Conservation (phyloP, 2,888 invertebrate genomes). For the Pandemis cinnamomeana region DNA sequence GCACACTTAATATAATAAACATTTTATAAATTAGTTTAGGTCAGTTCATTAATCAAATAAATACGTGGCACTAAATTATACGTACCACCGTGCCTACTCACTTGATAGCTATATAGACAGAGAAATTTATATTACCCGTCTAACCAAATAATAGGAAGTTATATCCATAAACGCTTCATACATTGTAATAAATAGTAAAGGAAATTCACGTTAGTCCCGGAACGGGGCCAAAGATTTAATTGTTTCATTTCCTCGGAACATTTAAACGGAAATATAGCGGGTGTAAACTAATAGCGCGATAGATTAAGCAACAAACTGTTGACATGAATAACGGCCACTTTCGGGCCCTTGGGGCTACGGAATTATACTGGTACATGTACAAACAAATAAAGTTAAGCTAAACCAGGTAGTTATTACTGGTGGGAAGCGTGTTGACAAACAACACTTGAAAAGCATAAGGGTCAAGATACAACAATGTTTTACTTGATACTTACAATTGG, state of each 20-base stretch:
- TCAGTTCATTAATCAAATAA: no score
- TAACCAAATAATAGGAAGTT: background rate
- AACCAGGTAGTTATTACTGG: background rate
- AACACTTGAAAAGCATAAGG: no score
- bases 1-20: no score
- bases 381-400: background rate
- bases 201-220: conserved; percentile 25
- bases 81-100: no score
- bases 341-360: background rate
- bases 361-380: background rate
- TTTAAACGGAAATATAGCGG: conserved; percentile 31
- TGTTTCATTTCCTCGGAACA: conserved; percentile 39
- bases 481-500: no score
- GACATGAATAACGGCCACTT: conserved; percentile 36
- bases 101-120: background rate
- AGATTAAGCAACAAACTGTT: conserved; percentile 36
- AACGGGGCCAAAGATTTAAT: conserved; percentile 33
- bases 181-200: conserved; percentile 14
- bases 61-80: no score
- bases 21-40: no score
- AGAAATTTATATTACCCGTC: background rate
- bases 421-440: no score
- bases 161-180: background rate
- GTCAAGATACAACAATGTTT: no score
- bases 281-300: conserved; percentile 30